These are phyloP conservation scores for Neogale vison DNA, from an alignment of 2,113 vertebrate species.

Conservation along the genomic window DNA sequence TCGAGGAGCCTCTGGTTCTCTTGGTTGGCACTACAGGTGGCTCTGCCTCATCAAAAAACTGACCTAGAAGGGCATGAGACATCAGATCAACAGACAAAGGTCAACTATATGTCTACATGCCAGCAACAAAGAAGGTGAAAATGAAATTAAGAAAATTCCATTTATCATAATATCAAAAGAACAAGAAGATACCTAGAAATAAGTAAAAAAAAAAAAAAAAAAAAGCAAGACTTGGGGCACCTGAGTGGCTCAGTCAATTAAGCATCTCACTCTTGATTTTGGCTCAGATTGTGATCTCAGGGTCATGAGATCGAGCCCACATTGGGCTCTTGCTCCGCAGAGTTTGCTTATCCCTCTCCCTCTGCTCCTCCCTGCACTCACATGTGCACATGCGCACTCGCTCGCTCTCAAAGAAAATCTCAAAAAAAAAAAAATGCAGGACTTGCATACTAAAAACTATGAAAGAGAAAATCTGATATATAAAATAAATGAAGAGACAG, in stretches of 20 bases:
- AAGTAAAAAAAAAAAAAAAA: not conserved
- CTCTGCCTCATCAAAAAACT: not conserved
- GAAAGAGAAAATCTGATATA: not conserved
- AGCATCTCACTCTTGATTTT: not conserved
- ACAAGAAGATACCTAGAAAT: not conserved
- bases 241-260: not conserved
- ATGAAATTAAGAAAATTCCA: not conserved
- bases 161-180: not conserved
- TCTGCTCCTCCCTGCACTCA: too few species aligned
- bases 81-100: not conserved
- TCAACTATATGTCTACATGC: not conserved
- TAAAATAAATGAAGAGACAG: not conserved
- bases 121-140: not conserved
- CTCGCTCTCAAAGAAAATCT: too few species aligned
- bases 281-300: not conserved
- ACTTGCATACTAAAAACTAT: not conserved
- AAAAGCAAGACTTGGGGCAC: not conserved
- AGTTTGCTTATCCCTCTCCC: too few species aligned
- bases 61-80: not conserved
- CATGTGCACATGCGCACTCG: too few species aligned
- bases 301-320: too few species aligned
- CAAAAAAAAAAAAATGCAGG: not conserved
- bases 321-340: too few species aligned
- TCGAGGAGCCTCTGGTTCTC: not conserved
- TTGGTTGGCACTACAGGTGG: not conserved